Conservation (phyloP, 2,888 invertebrate species). For the Diogma glabrata region DNA sequence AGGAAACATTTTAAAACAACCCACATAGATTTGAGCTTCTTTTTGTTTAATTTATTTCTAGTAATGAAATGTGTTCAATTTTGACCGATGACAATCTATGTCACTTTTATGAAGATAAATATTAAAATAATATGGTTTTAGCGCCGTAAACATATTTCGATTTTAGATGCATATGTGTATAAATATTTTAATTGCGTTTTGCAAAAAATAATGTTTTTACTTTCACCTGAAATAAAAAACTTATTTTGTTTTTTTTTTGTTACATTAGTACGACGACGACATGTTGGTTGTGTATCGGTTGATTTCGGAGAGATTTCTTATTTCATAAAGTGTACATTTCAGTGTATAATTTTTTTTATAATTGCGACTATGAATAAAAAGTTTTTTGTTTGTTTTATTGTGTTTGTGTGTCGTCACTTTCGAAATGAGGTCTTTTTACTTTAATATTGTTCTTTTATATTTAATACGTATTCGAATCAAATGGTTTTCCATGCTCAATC, state of each 20-base stretch:
- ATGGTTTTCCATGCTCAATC: no score
- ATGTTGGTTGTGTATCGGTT: conserved; percentile 9
- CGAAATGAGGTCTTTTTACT: conserved; percentile 9
- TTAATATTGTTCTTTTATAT: conserved; percentile 4
- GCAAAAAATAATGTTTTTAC: conserved; percentile 9
- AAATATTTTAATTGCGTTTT: neutral
- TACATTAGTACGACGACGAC: conserved; percentile 7
- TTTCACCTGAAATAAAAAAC: conserved; percentile 5
- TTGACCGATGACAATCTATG: no score
- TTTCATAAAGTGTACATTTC: conserved; percentile 4
- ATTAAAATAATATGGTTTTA: no score
- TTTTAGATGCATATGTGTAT: no score
- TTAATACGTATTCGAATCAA: conserved; percentile 7
- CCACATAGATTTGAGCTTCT: no score
- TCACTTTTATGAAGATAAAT: no score
- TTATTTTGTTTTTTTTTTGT: neutral
- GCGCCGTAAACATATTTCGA: no score
- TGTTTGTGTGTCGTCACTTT: conserved; percentile 9
- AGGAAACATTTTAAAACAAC: no score
- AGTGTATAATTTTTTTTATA: conserved; percentile 5
- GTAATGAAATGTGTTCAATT: no score
- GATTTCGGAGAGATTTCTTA: conserved; percentile 2
- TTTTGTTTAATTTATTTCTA: no score
- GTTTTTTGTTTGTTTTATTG: conserved; percentile 1
- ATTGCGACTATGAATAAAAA: conserved; percentile 7